These are phyloP conservation scores for Gallinago jamesoni DNA, from an alignment of 2,113 vertebrate species.

Conservation along the genomic window DNA sequence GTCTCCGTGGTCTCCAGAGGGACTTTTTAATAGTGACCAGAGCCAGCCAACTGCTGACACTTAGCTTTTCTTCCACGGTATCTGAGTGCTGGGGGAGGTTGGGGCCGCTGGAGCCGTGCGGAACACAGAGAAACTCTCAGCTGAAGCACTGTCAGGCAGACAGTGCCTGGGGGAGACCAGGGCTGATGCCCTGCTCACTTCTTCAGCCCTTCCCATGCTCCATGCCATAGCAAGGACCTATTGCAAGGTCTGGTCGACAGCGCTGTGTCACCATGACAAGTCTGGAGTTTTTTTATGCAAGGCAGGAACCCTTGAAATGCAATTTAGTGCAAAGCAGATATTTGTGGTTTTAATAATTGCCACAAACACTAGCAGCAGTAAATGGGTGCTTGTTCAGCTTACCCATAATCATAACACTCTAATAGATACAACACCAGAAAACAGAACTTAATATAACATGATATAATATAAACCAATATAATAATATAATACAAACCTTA, in stretches of 20 bases:
- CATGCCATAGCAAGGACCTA: not conserved
- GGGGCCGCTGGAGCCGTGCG: not conserved
- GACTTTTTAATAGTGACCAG: not conserved
- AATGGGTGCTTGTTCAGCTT: not conserved
- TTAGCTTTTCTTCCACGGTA: not conserved
- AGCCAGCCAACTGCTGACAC: not conserved
- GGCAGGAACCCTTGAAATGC: not conserved
- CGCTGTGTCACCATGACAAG: not conserved
- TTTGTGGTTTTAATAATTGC: not conserved
- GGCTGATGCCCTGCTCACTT: not conserved
- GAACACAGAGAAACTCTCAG: not conserved
- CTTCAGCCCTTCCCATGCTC: not conserved
- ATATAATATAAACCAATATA: too few species aligned
- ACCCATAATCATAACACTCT: not conserved
- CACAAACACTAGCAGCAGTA: not conserved
- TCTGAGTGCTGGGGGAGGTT: not conserved
- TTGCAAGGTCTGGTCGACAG: not conserved
- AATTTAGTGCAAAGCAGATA: not conserved
- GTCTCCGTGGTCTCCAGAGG: not conserved
- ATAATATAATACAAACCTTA: not conserved
- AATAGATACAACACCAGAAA: not conserved
- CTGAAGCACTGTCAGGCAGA: not conserved
- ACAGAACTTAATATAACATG: not conserved
- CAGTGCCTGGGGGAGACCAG: fast-evolving
- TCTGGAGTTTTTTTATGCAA: not conserved